phyloP scores from a whole-genome alignment of 2,797 vertebrate genomes.

The Aselliscus stoliczkanus region DNA sequence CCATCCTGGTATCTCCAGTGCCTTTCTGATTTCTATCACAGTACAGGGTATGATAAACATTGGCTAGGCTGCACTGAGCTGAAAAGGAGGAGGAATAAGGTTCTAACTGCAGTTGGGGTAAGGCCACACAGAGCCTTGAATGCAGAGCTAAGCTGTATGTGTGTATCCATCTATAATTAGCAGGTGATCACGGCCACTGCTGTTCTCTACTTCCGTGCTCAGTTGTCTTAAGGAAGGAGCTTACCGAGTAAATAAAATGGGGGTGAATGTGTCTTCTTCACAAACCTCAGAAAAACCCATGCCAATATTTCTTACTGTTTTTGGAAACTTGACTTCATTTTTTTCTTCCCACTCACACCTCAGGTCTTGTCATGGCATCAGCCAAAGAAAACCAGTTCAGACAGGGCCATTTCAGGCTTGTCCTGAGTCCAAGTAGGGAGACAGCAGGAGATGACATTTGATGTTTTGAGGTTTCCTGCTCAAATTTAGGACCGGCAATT shows the following conservation, averaged over 20 bases:
- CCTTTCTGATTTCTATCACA: neutral
- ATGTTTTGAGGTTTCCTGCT: slow-evolving; percentile 50
- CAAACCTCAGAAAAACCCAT: slow-evolving; percentile 1
- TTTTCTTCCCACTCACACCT: slow-evolving; percentile 38
- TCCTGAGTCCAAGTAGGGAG: slow-evolving; percentile 12
- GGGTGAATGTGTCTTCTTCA: neutral
- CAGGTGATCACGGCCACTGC: neutral
- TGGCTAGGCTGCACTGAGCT: neutral
- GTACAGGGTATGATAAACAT: neutral
- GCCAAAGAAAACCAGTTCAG: slow-evolving; percentile 58
- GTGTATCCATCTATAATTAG: too few relatives aligned
- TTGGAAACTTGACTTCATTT: slow-evolving; percentile 53
- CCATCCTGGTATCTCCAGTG: neutral
- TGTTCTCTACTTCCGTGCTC: neutral
- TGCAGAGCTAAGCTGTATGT: neutral
- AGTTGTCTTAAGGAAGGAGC: neutral
- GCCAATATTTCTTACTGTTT: slow-evolving; percentile 22
- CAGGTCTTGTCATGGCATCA: slow-evolving; percentile 5
- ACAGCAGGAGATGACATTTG: slow-evolving; percentile 54
- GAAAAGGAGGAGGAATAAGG: neutral
- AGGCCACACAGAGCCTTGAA: neutral
- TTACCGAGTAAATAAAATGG: neutral
- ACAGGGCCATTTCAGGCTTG: slow-evolving; percentile 39
- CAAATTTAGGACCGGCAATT: slow-evolving; percentile 45
- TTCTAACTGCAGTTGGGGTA: neutral